These are phyloP conservation scores for Ammospiza nelsoni DNA, from an alignment of 2,113 vertebrate genomes.

Conservation along the genomic window DNA sequence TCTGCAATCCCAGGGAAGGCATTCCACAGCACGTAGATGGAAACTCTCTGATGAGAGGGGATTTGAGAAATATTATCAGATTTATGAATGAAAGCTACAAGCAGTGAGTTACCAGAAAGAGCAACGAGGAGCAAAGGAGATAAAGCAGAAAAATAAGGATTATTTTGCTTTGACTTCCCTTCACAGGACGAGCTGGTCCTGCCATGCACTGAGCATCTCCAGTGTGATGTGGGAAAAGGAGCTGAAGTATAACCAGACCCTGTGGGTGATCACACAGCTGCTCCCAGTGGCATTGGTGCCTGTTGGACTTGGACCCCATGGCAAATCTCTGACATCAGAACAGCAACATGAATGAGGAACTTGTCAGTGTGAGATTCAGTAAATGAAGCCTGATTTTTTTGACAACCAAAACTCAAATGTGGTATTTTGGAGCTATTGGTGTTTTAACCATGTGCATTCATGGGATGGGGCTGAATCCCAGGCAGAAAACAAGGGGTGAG, in stretches of 20 bases:
- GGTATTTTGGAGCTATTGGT: not conserved
- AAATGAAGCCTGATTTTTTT: not conserved
- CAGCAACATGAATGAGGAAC: not conserved
- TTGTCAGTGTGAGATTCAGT: not conserved
- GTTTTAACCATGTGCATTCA: accelerated
- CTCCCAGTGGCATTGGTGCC: not conserved
- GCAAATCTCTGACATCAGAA: not conserved
- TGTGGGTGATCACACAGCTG: not conserved
- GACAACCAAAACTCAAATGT: not conserved
- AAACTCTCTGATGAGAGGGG: not conserved
- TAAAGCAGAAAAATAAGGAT: not conserved
- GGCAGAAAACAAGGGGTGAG: not conserved
- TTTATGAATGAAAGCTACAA: not conserved
- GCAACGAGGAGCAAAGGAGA: not conserved
- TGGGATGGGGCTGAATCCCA: not conserved
- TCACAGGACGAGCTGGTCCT: not conserved
- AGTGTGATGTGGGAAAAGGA: not conserved
- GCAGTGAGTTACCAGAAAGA: not conserved
- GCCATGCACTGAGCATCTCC: not conserved
- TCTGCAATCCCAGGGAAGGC: not conserved
- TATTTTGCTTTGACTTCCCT: not conserved
- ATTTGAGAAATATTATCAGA: not conserved
- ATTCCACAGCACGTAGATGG: not conserved
- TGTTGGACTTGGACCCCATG: not conserved
- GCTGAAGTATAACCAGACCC: accelerated